Base-by-base conservation (phyloP, 1,140 invertebrate species). In the Neodiprion fabricii region DNA sequence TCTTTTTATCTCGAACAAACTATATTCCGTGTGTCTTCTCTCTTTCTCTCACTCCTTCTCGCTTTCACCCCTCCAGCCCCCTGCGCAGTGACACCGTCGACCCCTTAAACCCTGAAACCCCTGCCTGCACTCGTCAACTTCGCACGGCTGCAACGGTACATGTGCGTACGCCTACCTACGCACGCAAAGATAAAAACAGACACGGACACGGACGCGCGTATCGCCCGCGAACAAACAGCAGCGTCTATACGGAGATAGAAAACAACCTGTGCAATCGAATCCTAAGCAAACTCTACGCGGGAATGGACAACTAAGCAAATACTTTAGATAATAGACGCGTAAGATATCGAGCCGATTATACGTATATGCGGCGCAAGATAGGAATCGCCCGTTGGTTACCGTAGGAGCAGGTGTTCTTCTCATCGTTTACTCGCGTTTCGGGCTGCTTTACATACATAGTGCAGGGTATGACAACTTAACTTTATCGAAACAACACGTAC, bases 1-100 rank as follows among this genome's bases (percentile, higher is more conserved):
- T 69, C 21, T 69, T 47, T 69, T 69, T 69, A 69, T 69, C 67
- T 69, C 67, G 1, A 69, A 11, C 40, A 69, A 69, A 69, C 67
- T 11, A 40, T 40, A 23, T 69, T 69, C 11, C 67, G 67, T 61
- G n/a, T 61, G 5, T 61, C n/a, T 61, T 61, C 9, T 61, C n/a
- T 17, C 7, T 9, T 9, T 17, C 53, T 17, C 53, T n/a, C 53
- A 3, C 53, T n/a, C 53, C 7, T 40, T 40, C 53, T n/a, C 53
- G 11, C 53, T n/a, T 61, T n/a, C 53, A 14, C 53, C 53, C 53
- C 11, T 61, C 53, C 11, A 61, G 53, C 53, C n/a, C 53, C 11
- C 53, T 61, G 53, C 28, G 1, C 28, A 40, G 28, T 40, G 28
- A 40, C 28, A 40, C 28, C 28, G 28, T 40, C 28, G 28, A 40